Evolutionary conservation across 2,888 invertebrate species (phyloP).

Genomic region (Alviniconcha strummeri): DNA sequence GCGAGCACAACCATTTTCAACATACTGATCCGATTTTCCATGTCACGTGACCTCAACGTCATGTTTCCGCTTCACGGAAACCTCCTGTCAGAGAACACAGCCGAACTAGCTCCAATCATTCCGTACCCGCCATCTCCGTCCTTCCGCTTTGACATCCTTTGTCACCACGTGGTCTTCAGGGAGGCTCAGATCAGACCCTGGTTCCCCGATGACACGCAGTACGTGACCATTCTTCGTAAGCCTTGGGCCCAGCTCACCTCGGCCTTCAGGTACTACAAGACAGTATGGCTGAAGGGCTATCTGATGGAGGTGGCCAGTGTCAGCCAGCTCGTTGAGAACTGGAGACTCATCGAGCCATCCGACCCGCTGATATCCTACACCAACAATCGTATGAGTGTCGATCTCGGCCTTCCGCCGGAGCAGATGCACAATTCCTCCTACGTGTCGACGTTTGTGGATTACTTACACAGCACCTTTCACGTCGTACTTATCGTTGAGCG

Average conservation of each 20-base stretch:
- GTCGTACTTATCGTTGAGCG: conserved; percentile 7
- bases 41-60: conserved; percentile 23
- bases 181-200: background rate
- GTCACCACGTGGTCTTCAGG: conserved; percentile 13
- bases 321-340: background rate
- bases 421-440: conserved; percentile 3
- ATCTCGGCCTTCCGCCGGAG: conserved; percentile 16
- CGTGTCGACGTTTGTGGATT: background rate
- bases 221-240: conserved; percentile 13
- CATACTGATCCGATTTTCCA: background rate
- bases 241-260: background rate
- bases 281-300: background rate
- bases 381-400: conserved; percentile 8
- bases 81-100: background rate
- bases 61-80: background rate
- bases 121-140: conserved; percentile 7
- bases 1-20: conserved; percentile 13
- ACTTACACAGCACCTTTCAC: conserved; percentile 3
- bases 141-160: conserved; percentile 17
- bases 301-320: background rate
- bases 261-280: background rate
- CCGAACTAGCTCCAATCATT: background rate
- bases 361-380: conserved; percentile 6
- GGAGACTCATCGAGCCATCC: background rate
- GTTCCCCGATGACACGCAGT: background rate